Evolutionary conservation across 2,113 vertebrate species (phyloP), one percentile per base, ranked within the genome.

Genomic region (Cichladusa arquata): DNA sequence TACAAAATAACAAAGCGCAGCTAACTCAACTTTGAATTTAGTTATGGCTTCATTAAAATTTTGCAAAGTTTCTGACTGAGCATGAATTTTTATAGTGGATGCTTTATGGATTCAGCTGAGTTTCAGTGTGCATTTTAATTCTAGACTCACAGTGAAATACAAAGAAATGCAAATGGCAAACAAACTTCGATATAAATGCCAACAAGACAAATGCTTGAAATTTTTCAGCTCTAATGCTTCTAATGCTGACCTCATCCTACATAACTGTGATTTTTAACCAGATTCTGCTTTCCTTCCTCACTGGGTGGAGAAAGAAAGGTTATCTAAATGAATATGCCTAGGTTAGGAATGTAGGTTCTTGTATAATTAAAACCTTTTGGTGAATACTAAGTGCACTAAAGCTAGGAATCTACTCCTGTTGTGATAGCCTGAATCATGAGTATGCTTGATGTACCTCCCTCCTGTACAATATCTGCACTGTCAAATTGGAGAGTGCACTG

Each of bases 11-110:
- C 78, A 95, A 92, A 94, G 82, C 18, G 0, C 62, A 88, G 56
- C 71, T 93, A 94, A 81, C 71, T 81, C 82, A 92, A 90, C 76
- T 96, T 94, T 56, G 88, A 93, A 92, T 95, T 97, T 96, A 95
- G 85, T 95, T 97, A 95, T 67, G 65, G 85, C 87, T 95, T 95
- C 95, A 96, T 95, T 96, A 96, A 94, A 95, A 86, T 95, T 80
- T 96, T 94, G 87, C 60, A 74, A 97, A 93, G 93, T 96, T 95
- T 95, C 90, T 93, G 90, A 92, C 81, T 83, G 85, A 90, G 83
- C 60, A 80, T 94, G 92, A 94, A 93, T 96, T 96, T 95, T 93
- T 94, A 95, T 95, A 83, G 94, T 80, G 86, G 79, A 86, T 96
- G 69, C 56, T 95, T 97, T 94, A 96, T 96, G 80, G 82, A 95